phyloP scores from a whole-genome alignment of 2,113 vertebrate genomes.

The Festucalex cinctus region DNA sequence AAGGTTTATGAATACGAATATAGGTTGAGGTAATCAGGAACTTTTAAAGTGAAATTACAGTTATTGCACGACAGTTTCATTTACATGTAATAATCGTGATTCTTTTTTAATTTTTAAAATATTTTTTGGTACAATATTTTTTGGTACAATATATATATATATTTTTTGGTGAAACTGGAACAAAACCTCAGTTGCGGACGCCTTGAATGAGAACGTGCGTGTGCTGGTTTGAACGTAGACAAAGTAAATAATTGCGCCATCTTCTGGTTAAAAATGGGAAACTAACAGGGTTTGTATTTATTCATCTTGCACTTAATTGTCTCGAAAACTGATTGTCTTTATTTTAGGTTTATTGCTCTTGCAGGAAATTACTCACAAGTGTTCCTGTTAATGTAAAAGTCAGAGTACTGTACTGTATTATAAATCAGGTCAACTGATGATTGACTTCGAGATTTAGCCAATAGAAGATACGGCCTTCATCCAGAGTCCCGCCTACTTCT shows the following conservation, averaged over 20 bases:
- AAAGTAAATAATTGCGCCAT: constrained; percentile 32
- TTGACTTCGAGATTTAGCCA: constrained; percentile 25
- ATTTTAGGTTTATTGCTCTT: neutral
- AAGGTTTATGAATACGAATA: too few relatives aligned
- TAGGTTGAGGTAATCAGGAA: too few relatives aligned
- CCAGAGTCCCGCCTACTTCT: constrained; percentile 26
- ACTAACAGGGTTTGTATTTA: neutral
- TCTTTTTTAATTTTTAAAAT: too few relatives aligned
- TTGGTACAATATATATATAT: too few relatives aligned
- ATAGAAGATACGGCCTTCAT: constrained; percentile 16
- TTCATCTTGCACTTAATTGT: neutral
- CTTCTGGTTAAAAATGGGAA: constrained; percentile 28
- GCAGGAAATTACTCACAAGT: neutral
- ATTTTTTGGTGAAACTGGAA: neutral
- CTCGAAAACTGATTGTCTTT: neutral
- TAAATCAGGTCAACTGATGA: constrained; percentile 18
- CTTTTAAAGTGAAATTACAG: too few relatives aligned
- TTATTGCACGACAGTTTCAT: too few relatives aligned
- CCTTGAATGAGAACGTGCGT: neutral
- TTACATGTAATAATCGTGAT: too few relatives aligned
- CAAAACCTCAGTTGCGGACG: neutral
- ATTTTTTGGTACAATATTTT: too few relatives aligned
- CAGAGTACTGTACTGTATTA: neutral
- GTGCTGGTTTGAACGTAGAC: neutral
- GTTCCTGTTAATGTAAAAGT: neutral